Base-by-base conservation (phyloP, 2,888 invertebrate genomes). In the Acholoe squamosa region DNA sequence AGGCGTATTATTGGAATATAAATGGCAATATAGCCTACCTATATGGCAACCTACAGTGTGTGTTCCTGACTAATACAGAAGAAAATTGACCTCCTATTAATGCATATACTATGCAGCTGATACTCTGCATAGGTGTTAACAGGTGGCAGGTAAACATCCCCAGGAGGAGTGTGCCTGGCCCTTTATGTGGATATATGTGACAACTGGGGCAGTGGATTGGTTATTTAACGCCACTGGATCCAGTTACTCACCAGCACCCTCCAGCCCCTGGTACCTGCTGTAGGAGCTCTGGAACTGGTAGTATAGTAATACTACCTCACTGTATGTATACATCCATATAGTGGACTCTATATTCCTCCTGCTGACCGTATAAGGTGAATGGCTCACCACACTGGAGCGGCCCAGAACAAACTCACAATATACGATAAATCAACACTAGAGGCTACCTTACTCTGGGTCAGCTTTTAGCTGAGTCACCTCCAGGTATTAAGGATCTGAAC, bases 381-480 rank as follows among this genome's bases (percentile, higher is more conserved):
- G 3, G n/a, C n/a, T 19, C 54, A 54, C 61, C n/a, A 43, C 43
- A 61, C 61, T 61, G 61, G 43, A 43, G 43, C 10, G 61, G 61
- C 61, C 61, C n/a, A 61, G 19, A 61, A 19, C 19, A 61, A 61
- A 19, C 61, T 14, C 61, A 61, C 61, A 61, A 61, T 61, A 61
- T 22, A 61, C 61, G 61, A 61, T n/a, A 19, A n/a, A 61, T n/a
- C 61, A 61, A 61, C 61, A 61, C 61, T n/a, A 61, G 43, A 43
- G 43, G 43, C 43, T 43, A 43, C 43, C 61, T 61, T 22, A 61
- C 5, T 61, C 61, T n/a, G n/a, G 61, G 61, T n/a, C 22, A 19
- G n/a, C 61, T 61, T 61, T 61, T 61, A 61, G 22, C 61, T 61
- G 61, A 61, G 61, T 61, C 19, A 61, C 61, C 61, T n/a, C 61